Evolutionary conservation across 2,888 invertebrate genomes (phyloP).

Genomic region (Trisateles emortualis): DNA sequence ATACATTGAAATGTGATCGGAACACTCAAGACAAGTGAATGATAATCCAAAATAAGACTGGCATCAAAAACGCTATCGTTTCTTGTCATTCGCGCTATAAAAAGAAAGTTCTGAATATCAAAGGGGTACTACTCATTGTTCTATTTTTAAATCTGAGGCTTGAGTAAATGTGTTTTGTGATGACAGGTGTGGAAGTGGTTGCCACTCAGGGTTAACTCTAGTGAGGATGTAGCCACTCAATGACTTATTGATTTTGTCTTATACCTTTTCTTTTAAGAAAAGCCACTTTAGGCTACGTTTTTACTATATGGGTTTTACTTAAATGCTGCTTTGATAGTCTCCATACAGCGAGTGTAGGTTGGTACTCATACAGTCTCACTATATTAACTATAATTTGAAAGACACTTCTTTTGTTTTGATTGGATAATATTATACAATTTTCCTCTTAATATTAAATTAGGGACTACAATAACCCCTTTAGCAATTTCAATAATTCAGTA

Average conservation of each 20-base stretch:
- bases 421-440: neutral
- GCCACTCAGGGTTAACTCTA: neutral
- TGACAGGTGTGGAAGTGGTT: neutral
- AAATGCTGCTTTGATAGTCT: neutral
- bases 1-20: neutral
- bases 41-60: neutral
- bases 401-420: no score
- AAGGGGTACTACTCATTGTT: neutral
- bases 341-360: no score
- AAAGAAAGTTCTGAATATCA: neutral
- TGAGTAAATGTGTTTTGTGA: neutral
- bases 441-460: neutral
- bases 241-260: constrained; percentile 1
- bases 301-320: neutral
- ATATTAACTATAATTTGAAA: no score
- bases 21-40: neutral
- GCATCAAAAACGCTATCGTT: neutral
- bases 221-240: constrained; percentile 4
- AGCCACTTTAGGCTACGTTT: neutral
- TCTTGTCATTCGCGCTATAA: neutral
- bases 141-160: neutral
- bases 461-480: neutral
- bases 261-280: neutral
- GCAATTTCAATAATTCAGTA: neutral
- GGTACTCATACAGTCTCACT: no score